Percentiles rank a stretch among this genome's conserved stretches.
phyloP scores from a whole-genome alignment of 2,113 vertebrate species.

The Rattus rattus region DNA sequence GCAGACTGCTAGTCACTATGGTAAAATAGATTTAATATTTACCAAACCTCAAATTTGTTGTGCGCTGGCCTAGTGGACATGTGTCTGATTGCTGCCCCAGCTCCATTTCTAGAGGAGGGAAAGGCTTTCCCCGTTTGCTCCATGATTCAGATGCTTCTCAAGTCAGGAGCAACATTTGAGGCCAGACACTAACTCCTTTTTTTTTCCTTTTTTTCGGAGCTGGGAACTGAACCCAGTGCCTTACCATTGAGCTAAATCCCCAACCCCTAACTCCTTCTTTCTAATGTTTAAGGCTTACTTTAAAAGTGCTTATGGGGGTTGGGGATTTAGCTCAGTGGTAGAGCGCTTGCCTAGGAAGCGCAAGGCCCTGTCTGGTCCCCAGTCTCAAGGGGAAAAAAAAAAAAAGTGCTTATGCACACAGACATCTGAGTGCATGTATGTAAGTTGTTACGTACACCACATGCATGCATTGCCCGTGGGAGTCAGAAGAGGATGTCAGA shows the following conservation, averaged over 20 bases:
- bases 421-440: background rate
- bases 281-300: background rate
- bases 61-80: background rate
- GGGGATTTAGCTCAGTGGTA: too few relatives aligned
- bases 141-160: too few relatives aligned
- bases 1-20: background rate
- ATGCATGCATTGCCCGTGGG: background rate
- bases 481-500: background rate
- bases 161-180: background rate
- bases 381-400: too few relatives aligned
- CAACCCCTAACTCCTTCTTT: background rate
- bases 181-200: background rate
- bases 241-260: too few relatives aligned
- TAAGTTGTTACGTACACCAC: background rate
- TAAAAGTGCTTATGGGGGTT: background rate
- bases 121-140: background rate
- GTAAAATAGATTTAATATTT: background rate
- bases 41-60: background rate
- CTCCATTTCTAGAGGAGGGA: too few relatives aligned
- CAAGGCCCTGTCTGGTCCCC: too few relatives aligned
- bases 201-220: too few relatives aligned
- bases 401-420: background rate
- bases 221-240: too few relatives aligned
- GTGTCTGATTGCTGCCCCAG: accelerated
- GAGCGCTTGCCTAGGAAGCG: too few relatives aligned